Conservation (phyloP, 2,113 vertebrate species). For the Psophia crepitans region DNA sequence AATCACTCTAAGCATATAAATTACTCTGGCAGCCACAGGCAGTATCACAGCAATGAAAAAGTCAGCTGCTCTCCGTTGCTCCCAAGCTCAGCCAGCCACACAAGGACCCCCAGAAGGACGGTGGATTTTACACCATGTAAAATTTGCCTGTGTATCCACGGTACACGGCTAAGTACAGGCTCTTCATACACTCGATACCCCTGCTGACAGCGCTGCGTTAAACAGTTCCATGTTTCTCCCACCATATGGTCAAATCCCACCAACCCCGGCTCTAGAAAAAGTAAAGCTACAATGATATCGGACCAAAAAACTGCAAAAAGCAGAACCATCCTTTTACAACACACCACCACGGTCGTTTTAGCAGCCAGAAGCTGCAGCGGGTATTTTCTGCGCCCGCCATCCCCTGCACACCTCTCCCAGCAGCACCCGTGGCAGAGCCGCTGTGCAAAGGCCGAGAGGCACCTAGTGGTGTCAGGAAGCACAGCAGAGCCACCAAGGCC, state of each 20-base stretch:
- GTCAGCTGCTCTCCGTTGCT: neutral
- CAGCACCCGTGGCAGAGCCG: neutral
- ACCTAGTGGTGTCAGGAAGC: constrained; percentile 37
- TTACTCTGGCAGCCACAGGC: neutral
- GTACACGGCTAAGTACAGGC: accelerated
- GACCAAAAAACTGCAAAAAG: neutral
- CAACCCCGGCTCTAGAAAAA: neutral
- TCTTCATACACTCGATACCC: neutral
- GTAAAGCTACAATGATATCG: accelerated
- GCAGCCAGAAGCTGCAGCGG: neutral
- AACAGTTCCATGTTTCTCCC: neutral
- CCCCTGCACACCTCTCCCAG: neutral
- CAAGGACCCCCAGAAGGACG: neutral
- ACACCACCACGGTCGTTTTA: accelerated
- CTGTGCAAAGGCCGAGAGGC: constrained; percentile 45
- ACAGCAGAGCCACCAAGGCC: constrained; percentile 45
- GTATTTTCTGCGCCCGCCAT: neutral
- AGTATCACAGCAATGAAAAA: neutral
- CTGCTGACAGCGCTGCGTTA: neutral
- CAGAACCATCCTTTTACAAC: neutral
- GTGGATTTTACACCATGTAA: neutral
- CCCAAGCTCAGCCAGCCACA: neutral
- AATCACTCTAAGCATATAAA: neutral
- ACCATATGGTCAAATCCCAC: neutral
- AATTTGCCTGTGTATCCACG: neutral